These are phyloP conservation scores for Anneissia japonica DNA, from an alignment of 35 echinoderm and acorn worm species.

Conservation along the genomic window DNA sequence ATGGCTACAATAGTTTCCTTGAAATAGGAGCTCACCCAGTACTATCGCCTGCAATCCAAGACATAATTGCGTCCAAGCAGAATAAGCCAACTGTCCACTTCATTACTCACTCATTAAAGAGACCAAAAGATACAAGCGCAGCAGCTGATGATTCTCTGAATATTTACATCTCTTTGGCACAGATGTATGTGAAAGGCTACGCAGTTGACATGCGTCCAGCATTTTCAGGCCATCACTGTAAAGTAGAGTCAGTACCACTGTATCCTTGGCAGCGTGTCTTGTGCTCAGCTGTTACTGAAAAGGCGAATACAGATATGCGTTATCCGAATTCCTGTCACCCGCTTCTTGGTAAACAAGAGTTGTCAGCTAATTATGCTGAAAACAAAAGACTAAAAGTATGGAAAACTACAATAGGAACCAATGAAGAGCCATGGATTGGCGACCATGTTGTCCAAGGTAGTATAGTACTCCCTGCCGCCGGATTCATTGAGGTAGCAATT, in stretches of 20 bases:
- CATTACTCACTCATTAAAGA: slow-evolving; percentile 10
- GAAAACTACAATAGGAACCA: too few relatives aligned
- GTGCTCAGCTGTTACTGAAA: background rate
- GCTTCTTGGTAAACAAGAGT: background rate
- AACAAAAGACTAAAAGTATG: too few relatives aligned
- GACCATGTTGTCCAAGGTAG: background rate
- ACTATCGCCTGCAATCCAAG: slow-evolving; percentile 25
- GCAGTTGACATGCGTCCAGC: background rate
- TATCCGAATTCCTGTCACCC: too few relatives aligned
- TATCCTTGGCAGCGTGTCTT: slow-evolving; percentile 36
- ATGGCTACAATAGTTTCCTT: slow-evolving; percentile 36
- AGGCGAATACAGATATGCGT: too few relatives aligned
- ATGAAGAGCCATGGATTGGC: too few relatives aligned
- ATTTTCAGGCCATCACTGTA: background rate
- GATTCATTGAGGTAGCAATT: background rate
- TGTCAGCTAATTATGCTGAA: too few relatives aligned
- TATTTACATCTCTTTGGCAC: background rate
- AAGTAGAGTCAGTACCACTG: background rate
- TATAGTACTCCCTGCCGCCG: background rate
- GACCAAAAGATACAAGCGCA: background rate
- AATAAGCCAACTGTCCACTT: background rate
- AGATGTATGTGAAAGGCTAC: background rate
- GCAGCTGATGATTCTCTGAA: background rate
- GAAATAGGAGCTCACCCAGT: slow-evolving; percentile 54
- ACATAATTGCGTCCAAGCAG: background rate